Evolutionary conservation across 1,140 invertebrate genomes (phyloP).

Genomic region (Trichomalopsis sarcophagae): DNA sequence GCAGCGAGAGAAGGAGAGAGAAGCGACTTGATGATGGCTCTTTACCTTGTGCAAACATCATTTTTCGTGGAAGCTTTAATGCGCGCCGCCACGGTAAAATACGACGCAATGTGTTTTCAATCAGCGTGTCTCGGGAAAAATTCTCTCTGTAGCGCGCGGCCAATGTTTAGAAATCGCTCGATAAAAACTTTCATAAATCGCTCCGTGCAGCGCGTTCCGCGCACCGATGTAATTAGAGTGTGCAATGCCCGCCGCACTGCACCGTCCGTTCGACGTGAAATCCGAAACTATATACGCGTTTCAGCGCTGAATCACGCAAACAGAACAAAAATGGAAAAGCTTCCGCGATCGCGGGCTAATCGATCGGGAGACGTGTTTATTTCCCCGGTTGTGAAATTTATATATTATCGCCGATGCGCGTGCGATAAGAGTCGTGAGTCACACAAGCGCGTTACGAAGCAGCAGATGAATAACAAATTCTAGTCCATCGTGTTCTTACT

Average conservation of each 20-base stretch:
- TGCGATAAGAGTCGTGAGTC: too few species aligned
- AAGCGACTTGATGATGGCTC: constrained; percentile 25
- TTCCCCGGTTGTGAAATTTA: too few species aligned
- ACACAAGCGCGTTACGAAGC: too few species aligned
- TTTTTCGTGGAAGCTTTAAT: constrained; percentile 48
- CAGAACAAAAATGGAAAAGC: background rate
- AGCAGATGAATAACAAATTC: too few species aligned
- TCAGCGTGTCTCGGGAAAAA: background rate
- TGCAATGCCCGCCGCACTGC: constrained; percentile 29
- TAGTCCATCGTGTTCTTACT: too few species aligned
- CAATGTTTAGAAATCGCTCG: constrained; percentile 41
- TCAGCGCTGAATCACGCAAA: constrained; percentile 20
- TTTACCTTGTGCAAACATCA: constrained; percentile 39
- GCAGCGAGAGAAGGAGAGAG: background rate
- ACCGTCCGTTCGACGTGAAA: constrained; percentile 8
- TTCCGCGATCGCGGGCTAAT: background rate
- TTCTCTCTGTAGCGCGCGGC: background rate
- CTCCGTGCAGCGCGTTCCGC: constrained; percentile 49
- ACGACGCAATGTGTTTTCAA: constrained; percentile 33
- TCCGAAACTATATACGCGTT: constrained; percentile 14
- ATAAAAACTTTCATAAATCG: constrained; percentile 50
- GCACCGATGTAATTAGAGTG: constrained; percentile 37
- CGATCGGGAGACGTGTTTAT: background rate
- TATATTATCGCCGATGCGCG: too few species aligned
- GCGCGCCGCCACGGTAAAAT: background rate